Conservation (phyloP, 2,888 invertebrate genomes). For the Lysandra coridon region DNA sequence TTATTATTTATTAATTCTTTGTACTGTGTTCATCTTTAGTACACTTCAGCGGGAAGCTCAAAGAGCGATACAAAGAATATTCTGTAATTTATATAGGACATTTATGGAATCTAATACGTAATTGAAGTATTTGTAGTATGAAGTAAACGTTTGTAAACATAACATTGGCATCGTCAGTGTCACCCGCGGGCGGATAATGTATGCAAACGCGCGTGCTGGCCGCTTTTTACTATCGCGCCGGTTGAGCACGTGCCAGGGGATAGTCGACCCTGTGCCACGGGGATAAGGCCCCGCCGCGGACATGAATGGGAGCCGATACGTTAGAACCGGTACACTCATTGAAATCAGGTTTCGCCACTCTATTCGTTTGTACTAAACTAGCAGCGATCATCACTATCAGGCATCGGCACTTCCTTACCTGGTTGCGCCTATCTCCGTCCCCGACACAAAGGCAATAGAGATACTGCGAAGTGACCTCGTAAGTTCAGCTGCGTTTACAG, state of each 20-base stretch:
- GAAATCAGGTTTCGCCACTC: constrained; percentile 25
- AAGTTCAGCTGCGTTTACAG: not conserved
- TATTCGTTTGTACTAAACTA: not conserved
- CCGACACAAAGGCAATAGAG: not conserved
- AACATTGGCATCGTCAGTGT: not conserved
- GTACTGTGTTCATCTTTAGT: too few species aligned
- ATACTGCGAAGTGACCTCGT: not conserved
- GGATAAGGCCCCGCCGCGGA: not conserved
- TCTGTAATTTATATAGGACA: too few species aligned
- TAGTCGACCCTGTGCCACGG: not conserved
- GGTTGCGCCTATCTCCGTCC: not conserved
- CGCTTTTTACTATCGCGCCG: constrained; percentile 10
- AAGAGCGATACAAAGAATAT: too few species aligned
- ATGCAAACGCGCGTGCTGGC: constrained; percentile 1
- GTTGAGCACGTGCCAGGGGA: not conserved
- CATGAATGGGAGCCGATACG: constrained; percentile 16
- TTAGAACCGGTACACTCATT: constrained; percentile 18
- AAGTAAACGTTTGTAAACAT: not conserved
- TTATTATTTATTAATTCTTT: too few species aligned
- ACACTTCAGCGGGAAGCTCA: too few species aligned
- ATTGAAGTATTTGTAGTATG: not conserved
- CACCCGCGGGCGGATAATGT: not conserved
- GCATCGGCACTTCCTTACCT: not conserved
- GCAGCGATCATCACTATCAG: not conserved
- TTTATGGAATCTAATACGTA: not conserved